Percentiles rank a stretch among this genome's conserved stretches.
phyloP scores from a whole-genome alignment of 2,888 invertebrate species.

The Busseola fusca region DNA sequence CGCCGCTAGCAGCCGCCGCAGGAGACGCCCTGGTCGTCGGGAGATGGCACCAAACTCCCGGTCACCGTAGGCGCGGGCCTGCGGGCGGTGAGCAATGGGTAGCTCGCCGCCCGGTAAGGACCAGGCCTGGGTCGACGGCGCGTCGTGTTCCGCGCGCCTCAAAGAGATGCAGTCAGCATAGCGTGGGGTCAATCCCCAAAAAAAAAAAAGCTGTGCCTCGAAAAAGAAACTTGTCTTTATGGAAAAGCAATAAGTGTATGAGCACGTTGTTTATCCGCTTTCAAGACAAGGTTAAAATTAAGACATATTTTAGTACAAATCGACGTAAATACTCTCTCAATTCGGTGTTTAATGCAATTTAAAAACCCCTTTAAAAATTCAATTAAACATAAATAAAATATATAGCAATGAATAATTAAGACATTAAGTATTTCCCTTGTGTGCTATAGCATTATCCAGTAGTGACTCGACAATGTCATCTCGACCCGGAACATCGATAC shows the following conservation, averaged over 20 bases:
- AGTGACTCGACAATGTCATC: neutral
- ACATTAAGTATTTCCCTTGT: neutral
- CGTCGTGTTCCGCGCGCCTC: too few species aligned
- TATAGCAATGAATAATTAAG: neutral
- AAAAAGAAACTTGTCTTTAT: neutral
- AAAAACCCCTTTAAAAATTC: neutral
- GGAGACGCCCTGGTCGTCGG: too few species aligned
- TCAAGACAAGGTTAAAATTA: neutral
- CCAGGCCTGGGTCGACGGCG: too few species aligned
- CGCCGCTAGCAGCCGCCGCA: too few species aligned
- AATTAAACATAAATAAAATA: neutral
- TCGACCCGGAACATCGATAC: conserved; percentile 11
- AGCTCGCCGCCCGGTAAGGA: too few species aligned
- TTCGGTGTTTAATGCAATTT: neutral
- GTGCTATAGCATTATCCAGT: too few species aligned
- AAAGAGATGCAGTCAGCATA: too few species aligned
- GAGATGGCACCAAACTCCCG: too few species aligned
- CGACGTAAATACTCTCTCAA: neutral
- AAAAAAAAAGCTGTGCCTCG: conserved; percentile 4
- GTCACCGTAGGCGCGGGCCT: too few species aligned
- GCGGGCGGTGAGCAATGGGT: too few species aligned
- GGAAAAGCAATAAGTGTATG: neutral
- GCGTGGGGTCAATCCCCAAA: too few species aligned
- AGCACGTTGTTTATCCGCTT: neutral
- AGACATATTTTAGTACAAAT: neutral